These are phyloP conservation scores for Acropora yongei DNA, from an alignment of 64 coral and sea anemone genomes.

Conservation along the genomic window DNA sequence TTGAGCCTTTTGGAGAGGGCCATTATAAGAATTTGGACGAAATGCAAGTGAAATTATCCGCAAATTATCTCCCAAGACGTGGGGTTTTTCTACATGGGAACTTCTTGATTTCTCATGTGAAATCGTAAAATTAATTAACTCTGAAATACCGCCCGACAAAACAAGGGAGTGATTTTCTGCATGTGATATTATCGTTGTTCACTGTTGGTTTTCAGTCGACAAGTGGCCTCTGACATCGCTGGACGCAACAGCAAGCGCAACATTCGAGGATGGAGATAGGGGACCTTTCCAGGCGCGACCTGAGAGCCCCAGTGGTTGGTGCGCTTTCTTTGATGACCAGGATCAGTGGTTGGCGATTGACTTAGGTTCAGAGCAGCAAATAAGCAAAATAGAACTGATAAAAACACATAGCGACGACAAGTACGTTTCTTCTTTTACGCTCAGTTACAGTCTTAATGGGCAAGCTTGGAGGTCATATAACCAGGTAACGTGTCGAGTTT, in stretches of 20 bases:
- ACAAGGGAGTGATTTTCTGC: too few relatives aligned
- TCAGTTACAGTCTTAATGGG: background rate
- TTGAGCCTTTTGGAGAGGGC: too few relatives aligned
- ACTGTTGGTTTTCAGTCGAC: background rate
- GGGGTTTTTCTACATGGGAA: too few relatives aligned
- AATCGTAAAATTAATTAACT: too few relatives aligned
- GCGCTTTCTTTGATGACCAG: background rate
- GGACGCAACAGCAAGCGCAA: background rate
- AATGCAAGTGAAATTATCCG: too few relatives aligned
- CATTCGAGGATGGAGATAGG: background rate
- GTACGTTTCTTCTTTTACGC: background rate
- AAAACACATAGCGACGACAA: background rate
- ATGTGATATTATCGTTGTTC: background rate
- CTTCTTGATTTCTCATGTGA: too few relatives aligned
- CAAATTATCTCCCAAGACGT: too few relatives aligned
- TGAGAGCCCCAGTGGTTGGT: slow-evolving; percentile 1
- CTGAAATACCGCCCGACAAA: too few relatives aligned
- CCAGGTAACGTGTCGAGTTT: background rate
- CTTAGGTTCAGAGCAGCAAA: slow-evolving; percentile 4
- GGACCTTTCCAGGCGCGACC: slow-evolving; percentile 31
- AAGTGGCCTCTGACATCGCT: background rate
- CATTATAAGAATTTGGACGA: too few relatives aligned
- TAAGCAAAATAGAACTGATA: slow-evolving; percentile 6
- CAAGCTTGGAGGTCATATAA: background rate
- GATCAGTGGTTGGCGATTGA: slow-evolving; percentile 43